Conservation (phyloP, 2,113 vertebrate genomes). For the Progne subis region DNA sequence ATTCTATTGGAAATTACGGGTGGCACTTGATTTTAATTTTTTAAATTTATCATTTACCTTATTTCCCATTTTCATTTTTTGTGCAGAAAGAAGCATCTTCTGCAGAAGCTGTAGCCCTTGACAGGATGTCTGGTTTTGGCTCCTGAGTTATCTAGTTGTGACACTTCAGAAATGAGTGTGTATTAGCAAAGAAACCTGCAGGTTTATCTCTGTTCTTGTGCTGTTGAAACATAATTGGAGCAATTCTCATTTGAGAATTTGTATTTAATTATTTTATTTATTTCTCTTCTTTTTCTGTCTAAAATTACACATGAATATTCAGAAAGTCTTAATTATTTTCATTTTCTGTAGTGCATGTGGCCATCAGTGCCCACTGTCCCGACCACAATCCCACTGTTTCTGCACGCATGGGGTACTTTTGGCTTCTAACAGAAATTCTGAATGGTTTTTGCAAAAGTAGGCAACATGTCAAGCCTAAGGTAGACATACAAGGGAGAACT, state of each 20-base stretch:
- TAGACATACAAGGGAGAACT: not conserved
- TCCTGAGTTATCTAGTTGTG: not conserved
- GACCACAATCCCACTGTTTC: not conserved
- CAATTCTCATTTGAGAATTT: not conserved
- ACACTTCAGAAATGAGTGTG: not conserved
- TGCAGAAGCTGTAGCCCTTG: not conserved
- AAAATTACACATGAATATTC: not conserved
- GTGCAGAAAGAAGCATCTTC: not conserved
- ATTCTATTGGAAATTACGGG: not conserved
- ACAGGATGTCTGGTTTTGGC: not conserved
- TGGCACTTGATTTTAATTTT: not conserved
- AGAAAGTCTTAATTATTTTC: not conserved
- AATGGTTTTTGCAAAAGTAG: not conserved
- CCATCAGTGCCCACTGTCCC: not conserved
- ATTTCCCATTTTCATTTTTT: not conserved
- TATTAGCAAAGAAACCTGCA: not conserved
- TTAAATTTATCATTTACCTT: not conserved
- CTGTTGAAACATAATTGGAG: not conserved
- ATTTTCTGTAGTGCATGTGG: not conserved
- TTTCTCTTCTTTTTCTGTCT: not conserved
- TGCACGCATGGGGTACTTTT: not conserved
- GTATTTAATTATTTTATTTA: not conserved
- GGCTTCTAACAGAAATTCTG: not conserved
- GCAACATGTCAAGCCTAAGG: not conserved
- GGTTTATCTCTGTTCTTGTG: not conserved